These are phyloP conservation scores for Sciurus niger DNA, from an alignment of 2,113 vertebrate species.

Conservation along the genomic window DNA sequence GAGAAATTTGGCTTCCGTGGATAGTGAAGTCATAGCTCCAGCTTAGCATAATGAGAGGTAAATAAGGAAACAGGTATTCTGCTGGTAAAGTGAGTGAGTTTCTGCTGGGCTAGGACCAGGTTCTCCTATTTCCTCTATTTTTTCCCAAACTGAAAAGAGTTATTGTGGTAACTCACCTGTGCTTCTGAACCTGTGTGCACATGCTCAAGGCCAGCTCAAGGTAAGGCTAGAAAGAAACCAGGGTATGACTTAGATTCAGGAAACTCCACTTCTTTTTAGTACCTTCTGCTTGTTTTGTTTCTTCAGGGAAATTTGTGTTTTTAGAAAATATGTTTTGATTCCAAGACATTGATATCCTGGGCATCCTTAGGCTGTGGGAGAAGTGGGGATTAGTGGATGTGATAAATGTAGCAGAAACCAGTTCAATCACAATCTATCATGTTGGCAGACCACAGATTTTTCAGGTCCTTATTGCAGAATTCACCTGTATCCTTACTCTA, in stretches of 20 bases:
- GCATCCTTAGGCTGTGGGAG: constrained; percentile 55
- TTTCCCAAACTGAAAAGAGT: constrained; percentile 74
- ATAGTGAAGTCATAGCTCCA: constrained; percentile 85
- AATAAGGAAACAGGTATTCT: constrained; percentile 4
- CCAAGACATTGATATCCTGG: constrained; percentile 37
- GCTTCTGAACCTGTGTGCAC: constrained; percentile 44
- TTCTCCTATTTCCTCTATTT: constrained; percentile 82
- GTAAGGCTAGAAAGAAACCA: constrained; percentile 68
- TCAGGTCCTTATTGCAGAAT: constrained; percentile 15
- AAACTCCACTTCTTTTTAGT: constrained; percentile 43
- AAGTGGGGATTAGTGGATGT: constrained; percentile 32
- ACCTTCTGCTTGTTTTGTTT: constrained; percentile 43
- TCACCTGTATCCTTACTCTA: not conserved
- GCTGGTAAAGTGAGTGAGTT: constrained; percentile 76
- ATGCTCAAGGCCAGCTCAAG: constrained; percentile 59
- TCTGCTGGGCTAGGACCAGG: constrained; percentile 78
- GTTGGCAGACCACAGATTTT: constrained; percentile 16
- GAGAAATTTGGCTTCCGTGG: constrained; percentile 80
- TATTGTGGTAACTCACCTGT: constrained; percentile 74
- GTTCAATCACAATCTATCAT: not conserved
- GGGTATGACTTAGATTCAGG: not conserved
- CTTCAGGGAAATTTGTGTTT: constrained; percentile 57
- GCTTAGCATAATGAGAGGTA: constrained; percentile 83
- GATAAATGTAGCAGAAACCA: constrained; percentile 61
- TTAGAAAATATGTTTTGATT: constrained; percentile 56